These are phyloP conservation scores for Xyrauchen texanus DNA, from an alignment of 2,113 vertebrate genomes.

Conservation along the genomic window DNA sequence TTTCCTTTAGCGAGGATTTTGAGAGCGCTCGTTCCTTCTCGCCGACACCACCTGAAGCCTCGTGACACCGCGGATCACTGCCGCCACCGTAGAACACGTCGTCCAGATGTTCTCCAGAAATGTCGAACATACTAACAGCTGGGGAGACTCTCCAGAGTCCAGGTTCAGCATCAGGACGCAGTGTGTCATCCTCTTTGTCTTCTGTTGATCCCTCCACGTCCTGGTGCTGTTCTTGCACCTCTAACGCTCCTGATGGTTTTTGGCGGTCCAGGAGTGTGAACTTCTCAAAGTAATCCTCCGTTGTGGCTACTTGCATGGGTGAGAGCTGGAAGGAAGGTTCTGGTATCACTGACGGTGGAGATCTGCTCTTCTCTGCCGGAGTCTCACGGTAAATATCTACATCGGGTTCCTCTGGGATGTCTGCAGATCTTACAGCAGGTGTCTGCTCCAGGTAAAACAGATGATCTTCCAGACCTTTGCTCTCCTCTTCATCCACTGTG, in stretches of 20 bases:
- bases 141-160: slow-evolving; percentile 53
- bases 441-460: slow-evolving; percentile 84
- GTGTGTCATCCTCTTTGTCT: slow-evolving; percentile 11
- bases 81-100: slow-evolving; percentile 82
- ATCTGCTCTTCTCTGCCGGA: neutral
- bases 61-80: neutral
- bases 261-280: slow-evolving; percentile 84
- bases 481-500: slow-evolving; percentile 87
- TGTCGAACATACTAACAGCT: slow-evolving; percentile 70
- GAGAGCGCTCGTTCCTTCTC: neutral
- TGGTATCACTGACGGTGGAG: slow-evolving; percentile 19
- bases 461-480: slow-evolving; percentile 82
- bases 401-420: slow-evolving; percentile 31
- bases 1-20: slow-evolving; percentile 67
- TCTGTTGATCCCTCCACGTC: slow-evolving; percentile 42
- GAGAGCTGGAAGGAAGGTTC: slow-evolving; percentile 62
- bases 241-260: slow-evolving; percentile 63
- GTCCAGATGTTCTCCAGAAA: slow-evolving; percentile 79
- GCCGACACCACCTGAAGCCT: slow-evolving; percentile 20
- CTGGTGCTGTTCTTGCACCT: slow-evolving; percentile 46
- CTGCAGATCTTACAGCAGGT: slow-evolving; percentile 65
- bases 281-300: slow-evolving; percentile 91
- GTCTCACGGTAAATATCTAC: neutral
- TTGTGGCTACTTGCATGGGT: slow-evolving; percentile 23
- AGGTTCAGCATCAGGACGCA: neutral